These are phyloP conservation scores for Ibidorhyncha struthersii DNA, from an alignment of 2,113 vertebrate species.

Conservation along the genomic window DNA sequence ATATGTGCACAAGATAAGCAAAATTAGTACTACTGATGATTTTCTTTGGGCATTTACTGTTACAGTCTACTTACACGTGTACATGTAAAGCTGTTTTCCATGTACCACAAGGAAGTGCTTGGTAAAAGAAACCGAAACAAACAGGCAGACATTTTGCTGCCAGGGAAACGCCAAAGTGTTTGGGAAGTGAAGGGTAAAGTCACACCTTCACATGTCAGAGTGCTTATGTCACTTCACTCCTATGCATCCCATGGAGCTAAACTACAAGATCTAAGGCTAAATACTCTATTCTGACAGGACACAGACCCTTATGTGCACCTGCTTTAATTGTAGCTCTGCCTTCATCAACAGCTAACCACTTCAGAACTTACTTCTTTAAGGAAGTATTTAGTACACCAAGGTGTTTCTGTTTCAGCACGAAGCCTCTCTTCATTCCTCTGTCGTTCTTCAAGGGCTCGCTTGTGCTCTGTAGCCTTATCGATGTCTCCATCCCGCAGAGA, in stretches of 20 bases:
- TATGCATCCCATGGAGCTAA: background rate
- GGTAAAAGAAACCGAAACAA: background rate
- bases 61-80: background rate
- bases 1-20: background rate
- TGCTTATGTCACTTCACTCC: background rate
- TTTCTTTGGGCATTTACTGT: background rate
- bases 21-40: background rate
- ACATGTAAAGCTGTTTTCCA: background rate
- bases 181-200: background rate
- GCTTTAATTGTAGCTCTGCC: background rate
- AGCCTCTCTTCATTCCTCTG: slow-evolving; percentile 91
- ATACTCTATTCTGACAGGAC: background rate
- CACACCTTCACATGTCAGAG: background rate
- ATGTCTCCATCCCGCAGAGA: slow-evolving; percentile 90
- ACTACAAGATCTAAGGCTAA: background rate
- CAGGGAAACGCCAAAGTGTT: background rate
- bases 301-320: rapidly evolving
- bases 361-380: slow-evolving; percentile 82
- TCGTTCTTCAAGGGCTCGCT: slow-evolving; percentile 88
- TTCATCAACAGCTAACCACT: background rate
- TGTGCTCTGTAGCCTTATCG: slow-evolving; percentile 94
- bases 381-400: slow-evolving; percentile 93
- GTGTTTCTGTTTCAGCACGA: slow-evolving; percentile 85
- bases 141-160: background rate
- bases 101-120: rapidly evolving